These are phyloP conservation scores for Cassiopea xamachana DNA, from an alignment of 30 jellyfish, hydroid and myxozoan species.

Conservation along the genomic window DNA sequence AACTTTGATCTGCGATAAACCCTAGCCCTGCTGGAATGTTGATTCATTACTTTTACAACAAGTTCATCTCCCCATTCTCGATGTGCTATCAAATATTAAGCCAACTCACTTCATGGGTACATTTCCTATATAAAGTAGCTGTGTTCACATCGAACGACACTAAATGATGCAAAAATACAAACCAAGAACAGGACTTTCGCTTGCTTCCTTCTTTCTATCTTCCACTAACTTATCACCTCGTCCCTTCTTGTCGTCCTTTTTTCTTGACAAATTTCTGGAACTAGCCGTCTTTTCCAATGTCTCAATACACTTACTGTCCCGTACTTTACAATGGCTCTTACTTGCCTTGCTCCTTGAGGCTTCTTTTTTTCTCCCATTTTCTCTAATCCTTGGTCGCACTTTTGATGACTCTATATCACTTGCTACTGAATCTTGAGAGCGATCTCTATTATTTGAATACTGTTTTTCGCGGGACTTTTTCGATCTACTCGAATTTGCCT, in stretches of 20 bases:
- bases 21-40: too few relatives aligned
- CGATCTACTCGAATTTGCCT: conserved; percentile 76
- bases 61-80: too few relatives aligned
- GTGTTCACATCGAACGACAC: too few relatives aligned
- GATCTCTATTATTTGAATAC: conserved; percentile 58
- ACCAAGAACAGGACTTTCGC: conserved; percentile 59
- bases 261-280: conserved; percentile 51
- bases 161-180: neutral
- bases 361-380: conserved; percentile 66
- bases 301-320: conserved; percentile 22
- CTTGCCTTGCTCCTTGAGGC: conserved; percentile 23
- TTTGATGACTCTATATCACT: conserved; percentile 45
- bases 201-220: conserved; percentile 43
- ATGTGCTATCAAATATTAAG: too few relatives aligned
- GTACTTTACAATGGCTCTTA: conserved; percentile 74
- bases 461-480: conserved; percentile 65
- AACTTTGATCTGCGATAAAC: too few relatives aligned
- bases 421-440: conserved; percentile 63
- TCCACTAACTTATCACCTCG: conserved; percentile 20
- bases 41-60: too few relatives aligned
- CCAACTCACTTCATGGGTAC: too few relatives aligned
- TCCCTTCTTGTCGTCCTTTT: conserved; percentile 57
- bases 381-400: conserved; percentile 36
- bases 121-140: too few relatives aligned
- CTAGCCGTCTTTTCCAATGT: conserved; percentile 36